Percentiles rank a stretch among this genome's conserved stretches.
Evolutionary conservation across 2,888 invertebrate species (phyloP).

Genomic region (Melieria crassipennis): DNA sequence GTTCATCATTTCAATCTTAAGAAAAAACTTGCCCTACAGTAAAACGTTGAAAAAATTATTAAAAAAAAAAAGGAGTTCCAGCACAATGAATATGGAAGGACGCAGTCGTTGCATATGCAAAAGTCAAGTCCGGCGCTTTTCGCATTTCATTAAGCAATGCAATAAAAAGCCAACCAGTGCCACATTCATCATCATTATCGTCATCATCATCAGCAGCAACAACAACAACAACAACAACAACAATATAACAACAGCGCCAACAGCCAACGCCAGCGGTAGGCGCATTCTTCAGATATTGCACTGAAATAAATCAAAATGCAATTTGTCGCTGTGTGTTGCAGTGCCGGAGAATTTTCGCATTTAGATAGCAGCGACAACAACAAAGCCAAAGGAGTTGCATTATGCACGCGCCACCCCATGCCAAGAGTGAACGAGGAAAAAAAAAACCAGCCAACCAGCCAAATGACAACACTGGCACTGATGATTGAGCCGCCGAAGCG

Average conservation of each 20-base stretch:
- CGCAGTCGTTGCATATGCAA: slow-evolving; percentile 23
- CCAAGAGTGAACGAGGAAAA: slow-evolving; percentile 4
- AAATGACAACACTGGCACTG: slow-evolving; percentile 30
- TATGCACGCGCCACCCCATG: background rate
- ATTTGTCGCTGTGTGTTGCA: slow-evolving; percentile 49
- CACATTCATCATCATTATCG: slow-evolving; percentile 29
- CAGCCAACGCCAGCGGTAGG: slow-evolving; percentile 28
- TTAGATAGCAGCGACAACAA: slow-evolving; percentile 21
- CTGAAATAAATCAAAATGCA: slow-evolving; percentile 59
- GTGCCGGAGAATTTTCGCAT: slow-evolving; percentile 26
- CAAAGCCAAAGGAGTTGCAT: too few species aligned
- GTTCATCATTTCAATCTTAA: too few species aligned
- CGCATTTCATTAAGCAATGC: slow-evolving; percentile 41
- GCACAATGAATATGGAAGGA: slow-evolving; percentile 21
- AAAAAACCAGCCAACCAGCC: background rate
- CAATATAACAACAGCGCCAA: slow-evolving; percentile 10
- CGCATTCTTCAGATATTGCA: slow-evolving; percentile 41
- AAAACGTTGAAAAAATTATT: background rate
- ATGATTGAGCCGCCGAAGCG: slow-evolving; percentile 47
- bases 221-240: slow-evolving; percentile 4
- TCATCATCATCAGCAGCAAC: slow-evolving; percentile 25
- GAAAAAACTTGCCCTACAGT: slow-evolving; percentile 1
- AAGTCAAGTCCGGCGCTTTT: slow-evolving; percentile 30
- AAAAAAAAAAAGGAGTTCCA: background rate
- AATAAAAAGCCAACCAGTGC: slow-evolving; percentile 33